phyloP scores from a whole-genome alignment of 1,140 invertebrate genomes.

The Conopomorpha cramerella region DNA sequence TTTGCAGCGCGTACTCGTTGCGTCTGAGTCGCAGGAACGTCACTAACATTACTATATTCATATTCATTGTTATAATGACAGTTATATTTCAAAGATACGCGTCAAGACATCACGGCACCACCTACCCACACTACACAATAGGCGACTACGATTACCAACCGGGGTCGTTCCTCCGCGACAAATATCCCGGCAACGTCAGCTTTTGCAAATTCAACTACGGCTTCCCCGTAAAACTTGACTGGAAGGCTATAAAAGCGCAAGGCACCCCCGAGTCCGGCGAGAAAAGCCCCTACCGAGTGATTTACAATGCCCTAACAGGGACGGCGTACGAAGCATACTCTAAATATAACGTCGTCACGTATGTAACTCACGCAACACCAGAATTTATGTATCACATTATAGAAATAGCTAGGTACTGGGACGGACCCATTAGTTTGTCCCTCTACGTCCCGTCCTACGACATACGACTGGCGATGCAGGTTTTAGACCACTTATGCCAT shows the following conservation, averaged over 20 bases:
- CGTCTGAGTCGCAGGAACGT: slow-evolving; percentile 30
- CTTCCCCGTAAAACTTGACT: slow-evolving; percentile 61
- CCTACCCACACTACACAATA: slow-evolving; percentile 13
- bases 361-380: slow-evolving; percentile 75
- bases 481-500: slow-evolving; percentile 66
- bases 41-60: slow-evolving; percentile 24
- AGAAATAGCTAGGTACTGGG: slow-evolving; percentile 72
- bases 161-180: slow-evolving; percentile 61
- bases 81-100: slow-evolving; percentile 32
- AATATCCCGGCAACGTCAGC: slow-evolving; percentile 55
- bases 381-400: slow-evolving; percentile 74
- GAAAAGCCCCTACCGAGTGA: slow-evolving; percentile 64
- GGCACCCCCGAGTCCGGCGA: slow-evolving; percentile 63
- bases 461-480: slow-evolving; percentile 63
- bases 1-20: slow-evolving; percentile 39
- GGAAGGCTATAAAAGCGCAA: slow-evolving; percentile 40
- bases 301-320: slow-evolving; percentile 66
- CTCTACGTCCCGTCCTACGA: slow-evolving; percentile 74
- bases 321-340: slow-evolving; percentile 28
- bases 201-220: slow-evolving; percentile 69
- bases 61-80: slow-evolving; percentile 24
- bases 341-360: slow-evolving; percentile 60
- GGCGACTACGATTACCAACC: slow-evolving; percentile 47
- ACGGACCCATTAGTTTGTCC: slow-evolving; percentile 74
- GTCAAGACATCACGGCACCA: slow-evolving; percentile 21